These are phyloP conservation scores for Holotrichia oblita DNA, from an alignment of 1,140 invertebrate species.

Conservation along the genomic window DNA sequence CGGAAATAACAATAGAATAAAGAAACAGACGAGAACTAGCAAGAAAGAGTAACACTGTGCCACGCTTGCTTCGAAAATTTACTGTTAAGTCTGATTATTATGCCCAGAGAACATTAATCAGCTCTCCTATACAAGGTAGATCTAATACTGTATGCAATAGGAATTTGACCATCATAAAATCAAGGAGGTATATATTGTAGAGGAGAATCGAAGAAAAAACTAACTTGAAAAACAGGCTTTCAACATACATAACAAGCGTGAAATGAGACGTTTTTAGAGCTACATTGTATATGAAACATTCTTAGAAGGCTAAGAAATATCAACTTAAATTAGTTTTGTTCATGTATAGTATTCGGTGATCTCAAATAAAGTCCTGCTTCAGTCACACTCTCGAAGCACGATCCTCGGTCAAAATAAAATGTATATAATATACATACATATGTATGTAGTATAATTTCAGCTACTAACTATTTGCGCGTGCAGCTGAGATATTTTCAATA, in stretches of 20 bases:
- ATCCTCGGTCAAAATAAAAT: too few relatives aligned
- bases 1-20: constrained; percentile 7
- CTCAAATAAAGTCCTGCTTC: neutral
- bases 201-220: constrained; percentile 24
- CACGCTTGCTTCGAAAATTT: neutral
- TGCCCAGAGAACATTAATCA: neutral
- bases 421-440: too few relatives aligned
- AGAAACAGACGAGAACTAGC: neutral
- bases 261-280: constrained; percentile 48
- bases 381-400: neutral
- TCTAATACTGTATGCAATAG: constrained; percentile 15
- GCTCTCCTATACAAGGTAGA: constrained; percentile 25
- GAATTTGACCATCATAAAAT: constrained; percentile 15
- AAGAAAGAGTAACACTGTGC: neutral
- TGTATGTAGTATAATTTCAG: too few relatives aligned
- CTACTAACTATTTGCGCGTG: too few relatives aligned
- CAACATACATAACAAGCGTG: constrained; percentile 48
- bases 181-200: neutral
- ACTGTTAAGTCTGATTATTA: constrained; percentile 1
- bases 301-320: constrained; percentile 12
- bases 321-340: constrained; percentile 23
- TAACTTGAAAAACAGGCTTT: constrained; percentile 43
- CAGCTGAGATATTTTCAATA: too few relatives aligned
- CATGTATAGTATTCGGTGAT: neutral
- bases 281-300: constrained; percentile 16